Base-by-base conservation (phyloP, 2,113 vertebrate species). In the Litocranius walleri region DNA sequence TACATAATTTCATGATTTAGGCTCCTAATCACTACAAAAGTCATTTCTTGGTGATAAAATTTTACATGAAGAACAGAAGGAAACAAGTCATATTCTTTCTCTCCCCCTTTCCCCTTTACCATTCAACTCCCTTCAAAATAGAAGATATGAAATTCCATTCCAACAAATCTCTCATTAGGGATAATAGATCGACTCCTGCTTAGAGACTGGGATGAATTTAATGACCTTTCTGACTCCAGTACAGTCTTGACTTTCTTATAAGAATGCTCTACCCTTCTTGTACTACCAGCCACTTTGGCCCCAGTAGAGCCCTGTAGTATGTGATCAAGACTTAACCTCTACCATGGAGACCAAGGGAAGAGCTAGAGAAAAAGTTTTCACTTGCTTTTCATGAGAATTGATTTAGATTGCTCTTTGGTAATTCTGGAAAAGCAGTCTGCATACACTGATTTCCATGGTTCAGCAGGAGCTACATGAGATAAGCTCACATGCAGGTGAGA, bases 1-100 rank as follows among this genome's bases (percentile, higher is more conserved):
- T 50, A 94, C 33, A 85, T 95, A 93, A 86, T 86, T 86, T 62
- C 33, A 91, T 50, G 25, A 89, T 82, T 94, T 96, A 90, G n/a
- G 36, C 19, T 92, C 10, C 25, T 78, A 25, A 17, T 97, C 67
- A 91, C 90, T 91, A 93, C 77, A 77, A 94, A 97, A 96, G 9
- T 56, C 5, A 89, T 93, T 21, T 84, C 94, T 95, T 61, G n/a
- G 27, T 92, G 40, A 92, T 77, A 92, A 95, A 95, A 78, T 40
- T 92, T 33, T 36, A 82, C 50, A 74, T 91, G 87, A 96, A 96
- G 80, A 83, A 77, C 27, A 95, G 87, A 93, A 56, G 27, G 13
- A 88, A 82, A 78, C 4, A 92, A 77, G 12, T 90, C 23, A 74
- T 64, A 19, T 50, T 77, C 9, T 54, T 95, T 84, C 7, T 50